Evolutionary conservation across 1,140 invertebrate species (phyloP), one percentile per base, ranked within the genome.

Genomic region (Lucilia cuprina): DNA sequence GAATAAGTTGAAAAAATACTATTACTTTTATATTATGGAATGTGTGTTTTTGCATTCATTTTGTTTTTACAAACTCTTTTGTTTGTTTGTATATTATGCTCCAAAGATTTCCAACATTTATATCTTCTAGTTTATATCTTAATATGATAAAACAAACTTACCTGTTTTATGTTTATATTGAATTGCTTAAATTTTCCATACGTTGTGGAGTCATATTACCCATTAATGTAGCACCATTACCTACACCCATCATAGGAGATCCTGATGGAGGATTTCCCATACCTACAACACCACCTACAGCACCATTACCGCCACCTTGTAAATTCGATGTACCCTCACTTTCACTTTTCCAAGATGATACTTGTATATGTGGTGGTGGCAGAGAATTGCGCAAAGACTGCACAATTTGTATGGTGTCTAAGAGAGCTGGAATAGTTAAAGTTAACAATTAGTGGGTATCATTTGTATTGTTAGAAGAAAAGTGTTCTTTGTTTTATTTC

Each of bases 331-430:
- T 55, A 21, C 89, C 88, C 83, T 90, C 89, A 41, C 89, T 90
- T 89, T 96, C 96, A 89, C 96, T 96, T 90, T 96, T 97, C 96
- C 96, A 96, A 84, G 95, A 96, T 85, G 95, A 96, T 19, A 96
- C 95, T 87, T 96, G 95, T 87, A 96, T 96, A 91, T 96, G 96
- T 3, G 96, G 96, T 17, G 96, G 95, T 83, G 96, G 96, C 86
- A 97, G 91, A 87, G 96, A 96, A 91, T 95, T 96, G 74, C 96
- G 92, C 83, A 97, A 91, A 13, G 95, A 96, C 87, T 97, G 96
- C 84, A 96, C 95, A 87, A 96, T 92, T 88, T 96, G 96, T 89
- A 97, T 96, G 77, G 96, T 96, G 89, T 97, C 96, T 91, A 96
- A 93, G 50, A 97, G 92, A 86, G 96, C 96, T 96, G 90, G 25